Conservation (phyloP, 2,113 vertebrate species). For the Nannobrachium achirus region DNA sequence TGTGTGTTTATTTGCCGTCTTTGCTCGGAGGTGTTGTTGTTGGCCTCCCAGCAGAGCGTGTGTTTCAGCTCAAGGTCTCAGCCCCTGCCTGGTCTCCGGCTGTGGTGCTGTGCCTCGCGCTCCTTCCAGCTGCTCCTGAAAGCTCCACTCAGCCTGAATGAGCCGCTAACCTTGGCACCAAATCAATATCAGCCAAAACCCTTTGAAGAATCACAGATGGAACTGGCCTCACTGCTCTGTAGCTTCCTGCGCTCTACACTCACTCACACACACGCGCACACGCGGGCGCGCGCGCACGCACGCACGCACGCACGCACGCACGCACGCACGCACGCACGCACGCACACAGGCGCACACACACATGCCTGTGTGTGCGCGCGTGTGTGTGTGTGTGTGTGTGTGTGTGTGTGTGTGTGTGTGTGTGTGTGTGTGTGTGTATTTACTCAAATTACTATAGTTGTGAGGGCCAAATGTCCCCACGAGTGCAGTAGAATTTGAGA, state of each 20-base stretch:
- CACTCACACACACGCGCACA: too few species aligned
- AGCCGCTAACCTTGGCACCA: constrained; percentile 85
- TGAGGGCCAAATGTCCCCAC: too few species aligned
- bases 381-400: too few species aligned
- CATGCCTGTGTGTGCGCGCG: too few species aligned
- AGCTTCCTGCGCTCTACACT: constrained; percentile 37
- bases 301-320: not conserved
- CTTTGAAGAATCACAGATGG: constrained; percentile 88
- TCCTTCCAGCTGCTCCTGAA: constrained; percentile 82
- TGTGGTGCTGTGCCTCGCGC: constrained; percentile 72
- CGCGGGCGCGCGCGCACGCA: too few species aligned
- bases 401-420: too few species aligned
- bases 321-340: not conserved
- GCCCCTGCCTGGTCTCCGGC: constrained; percentile 70
- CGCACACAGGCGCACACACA: too few species aligned
- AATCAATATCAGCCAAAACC: constrained; percentile 86
- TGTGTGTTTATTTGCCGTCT: too few species aligned
- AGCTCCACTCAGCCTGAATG: constrained; percentile 83
- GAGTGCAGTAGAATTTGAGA: too few species aligned
- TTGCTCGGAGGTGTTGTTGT: too few species aligned
- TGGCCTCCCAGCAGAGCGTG: constrained; percentile 16
- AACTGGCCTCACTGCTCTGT: constrained; percentile 81
- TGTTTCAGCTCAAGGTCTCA: constrained; percentile 84
- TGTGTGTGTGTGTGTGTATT: too few species aligned
- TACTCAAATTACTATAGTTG: too few species aligned